Base-by-base conservation (phyloP, 2,113 vertebrate species). In the Orthochromis malagaraziensis region DNA sequence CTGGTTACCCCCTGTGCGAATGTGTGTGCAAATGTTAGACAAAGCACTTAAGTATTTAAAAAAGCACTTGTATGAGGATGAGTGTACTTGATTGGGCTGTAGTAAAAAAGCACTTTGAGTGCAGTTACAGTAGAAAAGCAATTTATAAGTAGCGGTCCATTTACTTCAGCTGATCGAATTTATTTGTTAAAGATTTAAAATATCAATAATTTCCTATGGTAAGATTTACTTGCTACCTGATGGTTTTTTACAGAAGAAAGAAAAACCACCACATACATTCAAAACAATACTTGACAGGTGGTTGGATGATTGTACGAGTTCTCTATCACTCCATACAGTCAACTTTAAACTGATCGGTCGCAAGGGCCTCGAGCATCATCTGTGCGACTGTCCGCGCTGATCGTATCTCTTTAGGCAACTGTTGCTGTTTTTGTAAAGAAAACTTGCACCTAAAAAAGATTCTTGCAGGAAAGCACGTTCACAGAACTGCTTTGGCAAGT, bases 211-310 rank as follows among this genome's bases (percentile, higher is more conserved):
- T 1, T 45, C 38, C 13, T 26, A 45, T 60, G 2, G 29, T 19
- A 24, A 9, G 65, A 70, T 9, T 42, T 70, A 42, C 5, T 24
- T 70, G 65, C 3, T 70, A 17, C 24, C 6, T 2, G 40, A 75
- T 29, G 17, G 0, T 57, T 35, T 60, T 26, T 17, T 73, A 73
- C 9, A 73, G 40, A 73, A 14, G 65, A 73, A 73, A 38, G 33
- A 38, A 68, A 38, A 68, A 68, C 60, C 6, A n/a, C 60, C 13
- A 45, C 38, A 45, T 45, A 75, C 21, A 26, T 17, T 75, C 68
- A 75, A 75, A 26, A 75, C 40, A 47, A 47, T 75, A 29, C 24
- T 47, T 75, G 40, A 45, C 40, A 75, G 24, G 40, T 75, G 68
- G 24, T 29, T 47, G 24, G 40, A 45, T 26, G 14, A 75, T 65